These are phyloP conservation scores for Bergia puertoricense DNA, from an alignment of 92 coral and sea anemone species.

Conservation along the genomic window DNA sequence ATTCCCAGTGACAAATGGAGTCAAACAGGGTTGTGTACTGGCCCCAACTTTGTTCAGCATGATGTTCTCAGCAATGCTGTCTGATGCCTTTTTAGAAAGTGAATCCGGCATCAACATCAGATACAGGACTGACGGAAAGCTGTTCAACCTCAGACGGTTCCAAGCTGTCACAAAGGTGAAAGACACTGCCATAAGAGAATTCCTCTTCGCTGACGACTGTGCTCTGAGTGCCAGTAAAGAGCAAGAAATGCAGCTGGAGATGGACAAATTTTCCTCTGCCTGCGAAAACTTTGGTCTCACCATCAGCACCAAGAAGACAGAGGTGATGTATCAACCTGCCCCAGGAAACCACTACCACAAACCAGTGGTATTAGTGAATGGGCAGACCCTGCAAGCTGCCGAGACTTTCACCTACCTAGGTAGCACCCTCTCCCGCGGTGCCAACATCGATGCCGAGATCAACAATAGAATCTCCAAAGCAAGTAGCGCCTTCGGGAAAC, in stretches of 20 bases:
- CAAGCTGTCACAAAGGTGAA: neutral
- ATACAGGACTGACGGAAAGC: neutral
- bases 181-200: neutral
- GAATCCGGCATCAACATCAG: neutral
- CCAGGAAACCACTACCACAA: neutral
- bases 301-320: neutral
- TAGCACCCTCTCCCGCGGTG: neutral
- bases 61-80: constrained; percentile 1
- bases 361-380: neutral
- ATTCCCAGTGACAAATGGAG: neutral
- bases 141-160: neutral
- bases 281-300: constrained; percentile 2
- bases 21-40: neutral
- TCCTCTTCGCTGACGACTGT: neutral
- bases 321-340: neutral
- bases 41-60: constrained; percentile 9
- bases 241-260: neutral
- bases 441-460: neutral
- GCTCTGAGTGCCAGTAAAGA: neutral
- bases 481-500: constrained; percentile 34
- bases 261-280: neutral
- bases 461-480: neutral
- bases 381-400: neutral
- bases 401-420: neutral
- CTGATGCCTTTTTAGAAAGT: constrained; percentile 4